These are phyloP conservation scores for Cephalopachus bancanus DNA, from an alignment of 2,797 vertebrate species.

Conservation along the genomic window DNA sequence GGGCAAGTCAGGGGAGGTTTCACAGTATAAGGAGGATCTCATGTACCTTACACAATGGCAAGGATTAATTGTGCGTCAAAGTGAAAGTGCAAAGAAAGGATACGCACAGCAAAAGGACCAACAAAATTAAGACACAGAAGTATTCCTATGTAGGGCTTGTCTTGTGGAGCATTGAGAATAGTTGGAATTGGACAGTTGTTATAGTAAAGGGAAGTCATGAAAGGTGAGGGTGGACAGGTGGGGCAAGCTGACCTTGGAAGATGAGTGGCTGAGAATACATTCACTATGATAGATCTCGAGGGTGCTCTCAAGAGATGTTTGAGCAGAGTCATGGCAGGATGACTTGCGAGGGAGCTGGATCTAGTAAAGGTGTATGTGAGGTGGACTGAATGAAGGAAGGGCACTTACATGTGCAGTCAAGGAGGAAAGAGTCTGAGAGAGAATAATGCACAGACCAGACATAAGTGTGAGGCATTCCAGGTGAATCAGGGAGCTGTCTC, in stretches of 20 bases:
- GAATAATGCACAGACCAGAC: background rate
- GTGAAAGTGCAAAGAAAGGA: background rate
- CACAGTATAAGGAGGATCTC: background rate
- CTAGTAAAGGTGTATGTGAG: background rate
- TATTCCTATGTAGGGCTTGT: background rate
- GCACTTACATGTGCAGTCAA: accelerated
- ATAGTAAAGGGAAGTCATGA: accelerated
- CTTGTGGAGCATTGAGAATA: background rate
- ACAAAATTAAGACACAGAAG: background rate
- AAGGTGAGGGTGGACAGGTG: too few species aligned
- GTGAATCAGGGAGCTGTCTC: background rate
- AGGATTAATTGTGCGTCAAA: accelerated
- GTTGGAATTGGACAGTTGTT: background rate
- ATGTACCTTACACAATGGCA: background rate
- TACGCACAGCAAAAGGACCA: too few species aligned
- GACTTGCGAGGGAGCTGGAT: background rate
- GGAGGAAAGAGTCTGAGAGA: background rate
- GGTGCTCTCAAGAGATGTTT: accelerated
- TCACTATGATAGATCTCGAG: accelerated
- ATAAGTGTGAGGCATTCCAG: background rate
- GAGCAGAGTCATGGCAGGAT: background rate
- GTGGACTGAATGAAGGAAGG: background rate
- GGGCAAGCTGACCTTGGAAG: background rate
- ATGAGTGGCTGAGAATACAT: background rate
- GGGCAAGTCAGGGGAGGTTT: background rate